Percentiles rank a stretch among this genome's conserved stretches.
phyloP scores from a whole-genome alignment of 1,140 invertebrate species.

The Lutraria rhynchaena region DNA sequence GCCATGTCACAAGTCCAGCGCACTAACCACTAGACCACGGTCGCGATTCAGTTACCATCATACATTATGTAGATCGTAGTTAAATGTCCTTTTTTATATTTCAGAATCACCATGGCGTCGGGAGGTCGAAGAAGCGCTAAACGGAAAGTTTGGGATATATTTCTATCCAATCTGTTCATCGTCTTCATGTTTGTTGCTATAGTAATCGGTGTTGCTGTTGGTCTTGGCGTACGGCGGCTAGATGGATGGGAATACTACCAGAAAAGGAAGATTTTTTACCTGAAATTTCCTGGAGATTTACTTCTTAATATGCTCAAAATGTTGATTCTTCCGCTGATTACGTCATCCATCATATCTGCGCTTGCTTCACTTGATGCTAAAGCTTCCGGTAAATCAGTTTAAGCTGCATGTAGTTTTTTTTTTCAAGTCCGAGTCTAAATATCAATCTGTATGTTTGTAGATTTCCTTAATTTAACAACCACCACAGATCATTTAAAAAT shows the following conservation, averaged over 20 bases:
- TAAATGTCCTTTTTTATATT: too few species aligned
- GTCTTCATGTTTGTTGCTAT: constrained; percentile 20
- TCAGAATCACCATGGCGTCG: constrained; percentile 13
- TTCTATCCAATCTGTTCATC: constrained; percentile 6
- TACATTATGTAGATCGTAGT: too few species aligned
- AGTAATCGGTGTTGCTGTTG: neutral
- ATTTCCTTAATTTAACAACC: neutral
- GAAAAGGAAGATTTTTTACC: constrained; percentile 69
- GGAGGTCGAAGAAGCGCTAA: neutral
- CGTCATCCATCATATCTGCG: constrained; percentile 81
- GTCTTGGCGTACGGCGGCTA: neutral
- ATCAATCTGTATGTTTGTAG: neutral
- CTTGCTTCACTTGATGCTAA: constrained; percentile 76
- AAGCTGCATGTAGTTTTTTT: neutral
- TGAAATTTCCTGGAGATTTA: constrained; percentile 83
- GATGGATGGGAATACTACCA: constrained; percentile 48
- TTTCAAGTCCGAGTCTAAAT: neutral
- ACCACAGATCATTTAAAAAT: neutral
- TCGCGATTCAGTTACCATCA: too few species aligned
- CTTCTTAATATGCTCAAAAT: constrained; percentile 84
- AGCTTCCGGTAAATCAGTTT: constrained; percentile 61
- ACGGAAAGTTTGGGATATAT: neutral
- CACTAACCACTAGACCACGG: too few species aligned
- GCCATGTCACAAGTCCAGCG: too few species aligned
- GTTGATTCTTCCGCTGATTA: constrained; percentile 83